Percentiles rank a stretch among this genome's conserved stretches.
These are phyloP conservation scores for Athene noctua DNA, from an alignment of 2,113 vertebrate genomes.

Conservation along the genomic window DNA sequence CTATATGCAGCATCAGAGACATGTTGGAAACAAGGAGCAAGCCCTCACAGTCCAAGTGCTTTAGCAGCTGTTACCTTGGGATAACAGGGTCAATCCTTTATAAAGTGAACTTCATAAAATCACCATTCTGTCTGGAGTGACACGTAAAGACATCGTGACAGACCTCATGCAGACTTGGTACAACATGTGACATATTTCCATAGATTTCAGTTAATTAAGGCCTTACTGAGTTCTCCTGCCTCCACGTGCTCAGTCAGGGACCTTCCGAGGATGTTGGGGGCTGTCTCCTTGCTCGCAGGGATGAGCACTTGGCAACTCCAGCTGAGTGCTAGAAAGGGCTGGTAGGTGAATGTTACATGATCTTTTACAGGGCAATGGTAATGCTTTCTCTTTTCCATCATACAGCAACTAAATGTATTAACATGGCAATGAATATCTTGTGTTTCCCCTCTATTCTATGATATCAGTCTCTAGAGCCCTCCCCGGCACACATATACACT, in stretches of 20 bases:
- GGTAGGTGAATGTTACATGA: background rate
- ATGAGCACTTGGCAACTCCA: fast-evolving
- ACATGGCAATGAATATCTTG: background rate
- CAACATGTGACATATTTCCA: background rate
- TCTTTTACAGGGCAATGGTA: background rate
- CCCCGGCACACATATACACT: background rate
- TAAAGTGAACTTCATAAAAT: background rate
- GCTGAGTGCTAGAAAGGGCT: background rate
- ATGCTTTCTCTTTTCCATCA: fast-evolving
- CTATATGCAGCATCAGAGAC: background rate
- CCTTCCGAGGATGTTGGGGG: fast-evolving
- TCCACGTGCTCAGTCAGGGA: background rate
- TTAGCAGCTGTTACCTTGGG: background rate
- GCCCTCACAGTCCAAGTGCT: background rate
- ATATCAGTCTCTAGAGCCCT: background rate
- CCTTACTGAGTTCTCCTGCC: background rate
- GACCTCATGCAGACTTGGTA: background rate
- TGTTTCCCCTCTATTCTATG: background rate
- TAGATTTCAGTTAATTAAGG: background rate
- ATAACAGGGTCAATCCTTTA: background rate
- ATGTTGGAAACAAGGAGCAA: background rate
- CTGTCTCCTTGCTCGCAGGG: fast-evolving
- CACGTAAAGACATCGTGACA: background rate
- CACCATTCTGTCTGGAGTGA: background rate
- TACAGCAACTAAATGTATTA: background rate